phyloP scores from a whole-genome alignment of 2,888 invertebrate genomes.

The Drosophila suboccidentalis region DNA sequence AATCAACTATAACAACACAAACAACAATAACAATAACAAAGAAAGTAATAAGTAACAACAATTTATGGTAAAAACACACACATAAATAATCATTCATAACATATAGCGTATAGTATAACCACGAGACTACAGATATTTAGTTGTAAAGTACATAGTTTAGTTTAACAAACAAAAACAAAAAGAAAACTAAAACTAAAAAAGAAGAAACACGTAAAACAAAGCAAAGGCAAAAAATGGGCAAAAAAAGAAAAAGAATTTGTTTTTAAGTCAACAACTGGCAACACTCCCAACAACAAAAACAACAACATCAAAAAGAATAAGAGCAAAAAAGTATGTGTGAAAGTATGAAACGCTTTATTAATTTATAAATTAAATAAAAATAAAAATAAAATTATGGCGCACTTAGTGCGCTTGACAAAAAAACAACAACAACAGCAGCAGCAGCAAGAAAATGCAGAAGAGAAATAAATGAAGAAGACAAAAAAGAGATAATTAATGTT shows the following conservation, averaged over 20 bases:
- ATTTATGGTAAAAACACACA: slow-evolving; percentile 53
- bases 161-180: slow-evolving; percentile 52
- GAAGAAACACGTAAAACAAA: slow-evolving; percentile 13
- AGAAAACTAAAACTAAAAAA: slow-evolving; percentile 9
- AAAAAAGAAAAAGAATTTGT: slow-evolving; percentile 48
- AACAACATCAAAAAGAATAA: slow-evolving; percentile 32
- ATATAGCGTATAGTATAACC: slow-evolving; percentile 80
- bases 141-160: slow-evolving; percentile 76
- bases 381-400: slow-evolving; percentile 63
- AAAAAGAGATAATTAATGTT: background rate
- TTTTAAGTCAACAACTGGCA: slow-evolving; percentile 37
- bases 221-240: slow-evolving; percentile 26
- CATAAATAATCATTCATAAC: slow-evolving; percentile 73
- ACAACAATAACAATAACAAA: slow-evolving; percentile 28
- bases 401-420: slow-evolving; percentile 75
- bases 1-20: slow-evolving; percentile 30
- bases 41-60: slow-evolving; percentile 38
- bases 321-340: slow-evolving; percentile 53
- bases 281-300: slow-evolving; percentile 19
- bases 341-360: slow-evolving; percentile 77
- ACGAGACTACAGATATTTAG: slow-evolving; percentile 82
- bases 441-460: slow-evolving; percentile 28
- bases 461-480: slow-evolving; percentile 22
- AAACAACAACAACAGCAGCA: slow-evolving; percentile 40
- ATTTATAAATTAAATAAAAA: slow-evolving; percentile 73